Evolutionary conservation across 2,888 invertebrate genomes (phyloP), one percentile per base, ranked within the genome.

Genomic region (Cephonodes hylas): DNA sequence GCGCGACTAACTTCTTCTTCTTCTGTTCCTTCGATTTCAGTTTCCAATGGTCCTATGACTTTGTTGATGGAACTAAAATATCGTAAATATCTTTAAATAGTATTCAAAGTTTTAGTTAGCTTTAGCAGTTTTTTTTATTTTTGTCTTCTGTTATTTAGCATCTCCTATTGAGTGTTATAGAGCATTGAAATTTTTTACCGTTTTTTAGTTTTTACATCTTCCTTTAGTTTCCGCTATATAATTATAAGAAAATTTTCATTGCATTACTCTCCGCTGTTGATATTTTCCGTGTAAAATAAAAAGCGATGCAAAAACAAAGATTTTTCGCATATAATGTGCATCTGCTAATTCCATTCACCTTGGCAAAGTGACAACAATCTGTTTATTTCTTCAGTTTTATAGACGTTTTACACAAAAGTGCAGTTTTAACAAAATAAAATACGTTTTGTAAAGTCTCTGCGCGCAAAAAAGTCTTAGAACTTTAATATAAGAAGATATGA

Each of bases 1-100:
- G 93, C 91, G 69, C 88, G 93, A 64, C 93, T 85, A 67, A 82
- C 85, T 31, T 80, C 77, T 81, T 92, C 86, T 77, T 95, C 94
- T 10, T 88, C 83, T 57, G 92, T 91, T 5, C 93, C 93, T 78
- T 95, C 95, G 15, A 97, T 84, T 85, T 96, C 97, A 25, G 93
- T 91, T 22, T 94, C 91, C 48, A 97, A 93, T 0, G 96, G 96
- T 1, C 90, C 86, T 38, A 95, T 86, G 8, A 96, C 91, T 23
- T 94, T 93, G 60, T 91, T 86, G 3, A 97, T 89, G 2, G 95
- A 93, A 53, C 94, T 91, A 68, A 2, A 63, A 65, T 58, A 5
- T 0, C 42, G 34, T 42, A 53, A 59, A 23, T 42, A 42, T 23
- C 15, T 38, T 38, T 3, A 38, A n/a, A 5, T 34, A 34, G 7